These are phyloP conservation scores for Tenthredo livida DNA, from an alignment of 2,888 invertebrate genomes.

Conservation along the genomic window DNA sequence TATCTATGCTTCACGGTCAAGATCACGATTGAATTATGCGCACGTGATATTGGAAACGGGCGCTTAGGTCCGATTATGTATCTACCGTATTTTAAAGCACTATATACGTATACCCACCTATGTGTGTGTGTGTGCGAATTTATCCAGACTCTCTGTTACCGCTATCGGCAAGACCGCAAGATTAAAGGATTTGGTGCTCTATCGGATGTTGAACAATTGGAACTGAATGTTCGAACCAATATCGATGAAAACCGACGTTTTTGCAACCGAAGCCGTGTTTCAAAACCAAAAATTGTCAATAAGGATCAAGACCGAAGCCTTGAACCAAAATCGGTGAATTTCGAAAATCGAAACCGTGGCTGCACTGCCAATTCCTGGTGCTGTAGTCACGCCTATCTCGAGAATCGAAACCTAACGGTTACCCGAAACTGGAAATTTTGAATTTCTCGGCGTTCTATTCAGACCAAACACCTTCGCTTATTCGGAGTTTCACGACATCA, in stretches of 20 bases:
- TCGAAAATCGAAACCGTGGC: too few relatives aligned
- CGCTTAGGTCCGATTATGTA: not conserved
- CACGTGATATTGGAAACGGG: not conserved
- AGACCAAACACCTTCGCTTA: not conserved
- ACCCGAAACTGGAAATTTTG: not conserved
- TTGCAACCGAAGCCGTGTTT: not conserved
- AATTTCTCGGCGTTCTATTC: too few relatives aligned
- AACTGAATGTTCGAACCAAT: not conserved
- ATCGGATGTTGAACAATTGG: not conserved
- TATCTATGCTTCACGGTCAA: conserved; percentile 39
- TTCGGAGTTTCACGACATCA: not conserved
- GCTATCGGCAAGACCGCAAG: not conserved
- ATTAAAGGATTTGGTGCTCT: not conserved
- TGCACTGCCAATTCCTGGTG: too few relatives aligned
- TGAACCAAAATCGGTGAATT: too few relatives aligned
- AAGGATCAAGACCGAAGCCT: too few relatives aligned
- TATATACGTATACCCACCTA: not conserved
- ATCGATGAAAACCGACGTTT: not conserved
- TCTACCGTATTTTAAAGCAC: not conserved
- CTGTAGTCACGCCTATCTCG: too few relatives aligned
- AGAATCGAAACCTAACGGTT: too few relatives aligned
- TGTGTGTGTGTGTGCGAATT: not conserved
- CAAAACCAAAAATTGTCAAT: not conserved
- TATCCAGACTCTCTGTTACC: not conserved
- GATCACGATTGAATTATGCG: conserved; percentile 36